Evolutionary conservation across 1,140 invertebrate genomes (phyloP), one percentile per base, ranked within the genome.

Genomic region (Lethrus apterus): DNA sequence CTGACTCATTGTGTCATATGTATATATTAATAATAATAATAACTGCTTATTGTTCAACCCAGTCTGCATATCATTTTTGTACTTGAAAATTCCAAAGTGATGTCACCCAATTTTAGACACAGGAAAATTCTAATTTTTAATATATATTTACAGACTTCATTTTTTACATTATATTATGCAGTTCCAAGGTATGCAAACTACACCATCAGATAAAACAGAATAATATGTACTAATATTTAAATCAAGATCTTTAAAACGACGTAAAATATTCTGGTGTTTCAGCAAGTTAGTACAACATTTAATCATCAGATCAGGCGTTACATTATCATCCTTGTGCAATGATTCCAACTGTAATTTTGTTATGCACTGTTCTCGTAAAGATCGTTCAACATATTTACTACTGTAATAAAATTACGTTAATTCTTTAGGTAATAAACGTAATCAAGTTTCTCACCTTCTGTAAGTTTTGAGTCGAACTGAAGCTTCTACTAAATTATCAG

Each of bases 111-210:
- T n/a, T n/a, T n/a, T n/a, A n/a, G n/a, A n/a, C n/a, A n/a, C n/a
- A n/a, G n/a, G n/a, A n/a, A n/a, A n/a, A n/a, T n/a, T n/a, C n/a
- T n/a, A n/a, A n/a, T n/a, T n/a, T n/a, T n/a, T n/a, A n/a, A n/a
- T n/a, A n/a, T n/a, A n/a, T n/a, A n/a, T n/a, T n/a, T n/a, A n/a
- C n/a, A n/a, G n/a, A n/a, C n/a, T n/a, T n/a, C n/a, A n/a, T n/a
- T n/a, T n/a, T n/a, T n/a, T n/a, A n/a, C n/a, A n/a, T n/a, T n/a
- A n/a, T n/a, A n/a, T n/a, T n/a, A n/a, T n/a, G n/a, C n/a, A 95
- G 66, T 95, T 84, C 89, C 90, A 94, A 10, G 91, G 91, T 60
- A 96, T 85, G 62, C 89, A 93, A 43, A 94, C 76, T 48, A 89
- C 80, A 2, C 92, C 92, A 67, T 94, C 91, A 4, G 83, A 81